These are phyloP conservation scores for Pygoscelis antarcticus DNA, from an alignment of 2,113 vertebrate genomes.

Conservation along the genomic window DNA sequence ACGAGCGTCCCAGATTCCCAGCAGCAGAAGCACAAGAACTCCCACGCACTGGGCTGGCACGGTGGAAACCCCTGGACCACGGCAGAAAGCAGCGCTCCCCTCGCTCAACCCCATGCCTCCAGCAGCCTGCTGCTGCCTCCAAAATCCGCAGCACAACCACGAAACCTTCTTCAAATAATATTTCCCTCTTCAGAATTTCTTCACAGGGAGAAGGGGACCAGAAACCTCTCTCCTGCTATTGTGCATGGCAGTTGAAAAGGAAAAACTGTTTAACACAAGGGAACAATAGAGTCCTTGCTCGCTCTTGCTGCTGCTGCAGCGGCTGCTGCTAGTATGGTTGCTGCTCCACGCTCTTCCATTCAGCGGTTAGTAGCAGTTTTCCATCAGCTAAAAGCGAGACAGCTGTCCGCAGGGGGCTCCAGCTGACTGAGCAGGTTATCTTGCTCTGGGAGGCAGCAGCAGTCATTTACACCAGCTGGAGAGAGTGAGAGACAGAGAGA, in stretches of 20 bases:
- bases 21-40: slow-evolving; percentile 78
- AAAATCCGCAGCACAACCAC: slow-evolving; percentile 56
- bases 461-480: slow-evolving; percentile 80
- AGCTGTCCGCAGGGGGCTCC: slow-evolving; percentile 79
- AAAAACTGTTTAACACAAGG: slow-evolving; percentile 66
- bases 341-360: slow-evolving; percentile 71
- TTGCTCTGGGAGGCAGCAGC: slow-evolving; percentile 73
- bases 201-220: neutral
- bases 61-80: slow-evolving; percentile 44
- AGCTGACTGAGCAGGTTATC: slow-evolving; percentile 79
- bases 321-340: neutral
- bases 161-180: neutral
- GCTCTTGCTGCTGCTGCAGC: neutral
- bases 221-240: slow-evolving; percentile 47
- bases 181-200: slow-evolving; percentile 26
- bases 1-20: slow-evolving; percentile 68
- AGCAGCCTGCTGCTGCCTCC: slow-evolving; percentile 66
- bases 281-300: slow-evolving; percentile 80
- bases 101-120: slow-evolving; percentile 81
- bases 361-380: slow-evolving; percentile 69
- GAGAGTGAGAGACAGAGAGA: slow-evolving; percentile 63
- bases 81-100: slow-evolving; percentile 60
- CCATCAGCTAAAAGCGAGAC: slow-evolving; percentile 73
- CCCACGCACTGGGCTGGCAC: slow-evolving; percentile 51
- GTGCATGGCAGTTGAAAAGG: slow-evolving; percentile 68